phyloP scores from a whole-genome alignment of 2,113 vertebrate species.

The Hippocampus abdominalis region DNA sequence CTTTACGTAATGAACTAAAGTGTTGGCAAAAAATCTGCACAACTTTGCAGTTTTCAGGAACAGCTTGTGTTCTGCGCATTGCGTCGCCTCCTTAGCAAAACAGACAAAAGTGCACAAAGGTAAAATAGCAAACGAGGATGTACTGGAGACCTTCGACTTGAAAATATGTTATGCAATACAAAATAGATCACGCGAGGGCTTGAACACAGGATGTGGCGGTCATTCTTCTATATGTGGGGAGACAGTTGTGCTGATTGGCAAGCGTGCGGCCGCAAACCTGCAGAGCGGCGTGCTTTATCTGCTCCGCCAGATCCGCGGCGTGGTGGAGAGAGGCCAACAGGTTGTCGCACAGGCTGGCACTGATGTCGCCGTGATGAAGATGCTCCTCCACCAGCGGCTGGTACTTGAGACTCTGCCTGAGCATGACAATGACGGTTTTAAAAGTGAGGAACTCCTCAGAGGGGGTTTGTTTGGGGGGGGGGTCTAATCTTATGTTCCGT shows the following conservation, averaged over 20 bases:
- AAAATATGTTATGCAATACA: not conserved
- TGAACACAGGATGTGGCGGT: not conserved
- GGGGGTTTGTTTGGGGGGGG: too few species aligned
- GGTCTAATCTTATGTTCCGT: too few species aligned
- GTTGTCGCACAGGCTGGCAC: conserved; percentile 80
- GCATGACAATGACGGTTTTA: conserved; percentile 8
- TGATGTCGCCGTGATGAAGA: conserved; percentile 83
- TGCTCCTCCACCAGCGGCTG: conserved; percentile 79
- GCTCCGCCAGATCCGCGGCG: conserved; percentile 82
- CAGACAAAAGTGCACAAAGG: conserved; percentile 18
- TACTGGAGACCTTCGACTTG: not conserved
- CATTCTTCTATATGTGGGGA: not conserved
- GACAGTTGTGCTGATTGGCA: not conserved
- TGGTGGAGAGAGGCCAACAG: conserved; percentile 77
- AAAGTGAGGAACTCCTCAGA: not conserved
- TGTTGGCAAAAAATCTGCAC: conserved; percentile 93
- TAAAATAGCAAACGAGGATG: conserved; percentile 1
- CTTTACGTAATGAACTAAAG: conserved; percentile 91
- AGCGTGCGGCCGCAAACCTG: conserved; percentile 51
- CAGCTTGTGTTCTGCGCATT: conserved; percentile 77
- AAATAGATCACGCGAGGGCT: not conserved
- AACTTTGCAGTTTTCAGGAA: conserved; percentile 92
- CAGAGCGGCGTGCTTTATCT: conserved; percentile 71
- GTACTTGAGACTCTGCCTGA: conserved; percentile 89
- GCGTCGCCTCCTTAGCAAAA: conserved; percentile 76